Base-by-base conservation (phyloP, 1,140 invertebrate genomes). In the Scaptomyza graminum region DNA sequence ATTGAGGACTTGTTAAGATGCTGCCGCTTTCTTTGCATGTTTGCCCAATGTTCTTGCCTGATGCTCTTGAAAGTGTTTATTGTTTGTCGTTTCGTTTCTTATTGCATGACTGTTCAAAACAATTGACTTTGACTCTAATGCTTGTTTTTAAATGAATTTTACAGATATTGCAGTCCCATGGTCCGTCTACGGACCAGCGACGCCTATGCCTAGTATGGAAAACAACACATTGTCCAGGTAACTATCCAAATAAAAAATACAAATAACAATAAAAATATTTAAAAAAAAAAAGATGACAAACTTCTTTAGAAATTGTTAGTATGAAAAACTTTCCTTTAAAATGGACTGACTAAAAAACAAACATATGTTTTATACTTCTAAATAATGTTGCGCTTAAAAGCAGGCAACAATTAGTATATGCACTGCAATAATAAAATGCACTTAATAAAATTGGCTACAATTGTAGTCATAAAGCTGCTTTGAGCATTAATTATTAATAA, bases 91-190 rank as follows among this genome's bases (percentile, higher is more conserved):
- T 78, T 82, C 41, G 46, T 60, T 72, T n/a, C 2, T 25, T 55
- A 7, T 37, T 34, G 66, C 62, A 69, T 52, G 54, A 43, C 4
- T 9, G 4, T n/a, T 16, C 0, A 1, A n/a, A 34, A 15, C 15
- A 6, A 5, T 16, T 13, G 7, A 13, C 49, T 49, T 49, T 57
- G 51, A 16, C 59, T 34, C 28, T 41, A 50, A 51, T 9, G 2
- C 5, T n/a, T 16, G 5, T 5, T 43, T 1, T 25, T n/a, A 8
- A 57, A 46, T 67, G 18, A 76, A 18, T 62, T 5, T 90, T 89
- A 61, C 76, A 91, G 90, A 75, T 78, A 41, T 76, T 84, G 87
- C 90, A 76, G 69, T 91, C 90, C 90, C 90, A 64, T 91, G 90
- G 90, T 66, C 80, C 74, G 57, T 72, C 68, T 90, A 91, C 79